phyloP scores from a whole-genome alignment of 2,113 vertebrate genomes.

The Hystrix cristata region DNA sequence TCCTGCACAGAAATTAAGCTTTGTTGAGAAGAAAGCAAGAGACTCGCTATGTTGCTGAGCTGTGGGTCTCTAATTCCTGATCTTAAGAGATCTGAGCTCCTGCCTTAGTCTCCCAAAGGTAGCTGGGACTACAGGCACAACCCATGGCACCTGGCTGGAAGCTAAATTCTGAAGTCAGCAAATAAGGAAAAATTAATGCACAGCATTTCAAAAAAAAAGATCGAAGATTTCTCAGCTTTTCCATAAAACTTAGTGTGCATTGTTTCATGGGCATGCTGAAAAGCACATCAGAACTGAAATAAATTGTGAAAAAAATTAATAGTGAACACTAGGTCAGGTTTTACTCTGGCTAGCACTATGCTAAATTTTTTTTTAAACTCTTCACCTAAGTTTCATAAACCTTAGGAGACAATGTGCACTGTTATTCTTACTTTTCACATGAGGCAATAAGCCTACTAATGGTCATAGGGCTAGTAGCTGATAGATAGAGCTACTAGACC shows the following conservation, averaged over 20 bases:
- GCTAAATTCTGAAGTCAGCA: slow-evolving; percentile 46
- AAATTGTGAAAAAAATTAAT: background rate
- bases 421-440: background rate
- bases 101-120: background rate
- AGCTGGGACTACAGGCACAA: background rate
- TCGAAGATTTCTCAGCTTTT: background rate
- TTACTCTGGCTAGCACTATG: background rate
- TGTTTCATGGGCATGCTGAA: background rate
- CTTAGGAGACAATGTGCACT: background rate
- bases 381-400: slow-evolving; percentile 17
- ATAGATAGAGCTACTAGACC: background rate
- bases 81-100: background rate
- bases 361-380: background rate
- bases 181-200: slow-evolving; percentile 28
- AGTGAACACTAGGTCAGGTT: background rate
- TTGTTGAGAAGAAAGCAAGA: background rate
- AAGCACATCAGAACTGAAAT: slow-evolving; percentile 7
- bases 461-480: background rate
- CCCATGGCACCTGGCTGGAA: background rate
- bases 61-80: background rate
- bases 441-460: background rate
- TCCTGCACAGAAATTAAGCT: background rate
- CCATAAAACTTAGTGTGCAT: background rate
- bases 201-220: background rate
- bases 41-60: background rate